Base-by-base conservation (phyloP, 64 coral and sea anemone genomes). In the Porites lutea region DNA sequence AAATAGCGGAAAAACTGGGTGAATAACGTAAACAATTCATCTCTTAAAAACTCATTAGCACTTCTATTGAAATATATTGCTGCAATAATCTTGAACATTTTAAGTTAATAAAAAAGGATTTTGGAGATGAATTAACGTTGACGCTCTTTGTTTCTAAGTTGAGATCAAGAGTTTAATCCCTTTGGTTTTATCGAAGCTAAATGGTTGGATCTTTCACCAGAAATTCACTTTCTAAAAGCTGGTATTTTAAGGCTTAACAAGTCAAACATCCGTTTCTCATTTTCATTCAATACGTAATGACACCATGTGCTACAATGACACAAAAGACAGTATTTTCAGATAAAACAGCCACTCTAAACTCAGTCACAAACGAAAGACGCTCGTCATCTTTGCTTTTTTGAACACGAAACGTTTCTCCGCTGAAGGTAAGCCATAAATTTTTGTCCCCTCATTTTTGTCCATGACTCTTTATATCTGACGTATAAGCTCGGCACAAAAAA, bases 221-320 rank as follows among this genome's bases (percentile, higher is more conserved):
- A 48, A 46, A 48, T 72, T 74, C 9, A 74, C 2, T 45, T 2
- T 13, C 43, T 37, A 74, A 48, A 74, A 5, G 2, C 44, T 15
- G 72, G 23, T 48, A 14, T 74, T 48, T 74, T 13, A 48, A 74
- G 12, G 72, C 72, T 74, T 48, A 27, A 48, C 72, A 48, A 48
- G 72, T 46, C 13, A 74, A 48, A 74, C 72, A 74, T 74, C 72
- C 72, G 72, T 74, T 74, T 74, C 45, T 45, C 7, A 48, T 74
- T 45, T 74, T 74, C 48, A 13, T 14, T 48, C 72, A 16, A 8
- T 74, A 71, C 19, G 3, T 48, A 74, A 43, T 74, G 72, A 74
- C 72, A 46, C 43, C 72, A 27, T 19, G 62, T 65, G 62, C 62
- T 18, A 65, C 1, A 65, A 13, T 18, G 13, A 65, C 62, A 65